Evolutionary conservation across 1,140 invertebrate species (phyloP), one percentile per base, ranked within the genome.

Genomic region (Ceratitis capitata): DNA sequence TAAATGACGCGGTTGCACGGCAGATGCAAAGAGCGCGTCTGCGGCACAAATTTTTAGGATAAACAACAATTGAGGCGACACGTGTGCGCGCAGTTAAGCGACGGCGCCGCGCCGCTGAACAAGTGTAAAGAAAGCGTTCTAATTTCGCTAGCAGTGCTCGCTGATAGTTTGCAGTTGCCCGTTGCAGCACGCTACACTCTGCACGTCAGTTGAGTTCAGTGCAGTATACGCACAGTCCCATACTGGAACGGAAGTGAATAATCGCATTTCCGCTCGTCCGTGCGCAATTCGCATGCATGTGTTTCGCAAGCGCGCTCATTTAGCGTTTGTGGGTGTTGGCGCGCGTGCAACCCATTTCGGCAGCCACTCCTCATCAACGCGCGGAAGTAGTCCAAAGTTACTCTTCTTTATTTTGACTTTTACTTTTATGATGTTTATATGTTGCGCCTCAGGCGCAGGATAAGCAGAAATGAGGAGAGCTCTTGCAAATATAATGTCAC

Each of bases 21-120:
- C 56, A 42, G 47, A 83, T 47, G 51, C 23, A 58, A 35, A 83
- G 56, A 83, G 56, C 69, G 64, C 53, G 56, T 29, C 56, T 58
- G 49, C 53, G 58, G 85, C 89, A 89, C 89, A 91, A 91, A 91
- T 90, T 91, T 88, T 91, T 91, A 89, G 89, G 88, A 91, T 91
- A 91, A 91, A 91, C 89, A 91, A 90, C 89, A 90, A 90, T 91
- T 91, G 89, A 87, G 85, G 86, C 82, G 56, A 58, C 89, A 91
- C 89, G 89, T 91, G 89, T 35, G 53, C 14, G 49, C 51, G 39
- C 35, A 82, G 53, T 82, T 85, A 69, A 74, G 49, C 51, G 3
- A 35, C 29, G n/a, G 29, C 26, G 16, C 51, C 49, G 10, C 16
- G 51, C 19, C 89, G 10, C 16, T 19, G 19, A 58, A 56, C 69